Evolutionary conservation across 2,113 vertebrate species (phyloP).

Genomic region (Salvelinus sp.): DNA sequence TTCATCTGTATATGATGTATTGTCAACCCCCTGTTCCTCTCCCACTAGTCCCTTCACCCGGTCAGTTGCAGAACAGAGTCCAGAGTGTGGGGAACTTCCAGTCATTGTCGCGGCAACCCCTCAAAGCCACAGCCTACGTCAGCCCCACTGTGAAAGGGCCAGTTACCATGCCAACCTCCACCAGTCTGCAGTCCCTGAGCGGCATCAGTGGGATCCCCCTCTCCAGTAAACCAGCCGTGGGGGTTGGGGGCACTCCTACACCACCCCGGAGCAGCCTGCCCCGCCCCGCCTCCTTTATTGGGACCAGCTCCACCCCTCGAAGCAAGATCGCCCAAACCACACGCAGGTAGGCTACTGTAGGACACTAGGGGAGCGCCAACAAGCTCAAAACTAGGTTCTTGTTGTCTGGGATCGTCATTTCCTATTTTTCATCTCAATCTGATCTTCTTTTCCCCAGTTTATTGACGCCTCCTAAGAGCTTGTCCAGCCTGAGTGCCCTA

Average conservation of each 20-base stretch:
- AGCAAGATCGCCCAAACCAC: slow-evolving; percentile 85
- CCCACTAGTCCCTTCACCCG: slow-evolving; percentile 81
- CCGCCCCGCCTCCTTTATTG: slow-evolving; percentile 69
- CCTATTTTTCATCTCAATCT: background rate
- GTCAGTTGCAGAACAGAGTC: slow-evolving; percentile 84
- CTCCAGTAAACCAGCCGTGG: slow-evolving; percentile 78
- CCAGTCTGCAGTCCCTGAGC: slow-evolving; percentile 71
- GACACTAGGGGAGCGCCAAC: no score
- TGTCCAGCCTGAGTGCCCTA: slow-evolving; percentile 85
- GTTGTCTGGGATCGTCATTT: background rate
- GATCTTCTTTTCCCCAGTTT: slow-evolving; percentile 73
- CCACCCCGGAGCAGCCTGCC: slow-evolving; percentile 82
- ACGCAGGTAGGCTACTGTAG: slow-evolving; percentile 78
- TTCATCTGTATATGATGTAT: no score
- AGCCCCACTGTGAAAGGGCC: slow-evolving; percentile 87
- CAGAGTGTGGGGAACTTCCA: slow-evolving; percentile 88
- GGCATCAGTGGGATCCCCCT: slow-evolving; percentile 80
- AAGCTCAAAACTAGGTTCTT: no score
- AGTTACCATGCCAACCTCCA: slow-evolving; percentile 63
- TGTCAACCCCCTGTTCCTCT: no score
- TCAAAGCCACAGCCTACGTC: slow-evolving; percentile 92
- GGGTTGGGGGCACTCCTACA: slow-evolving; percentile 59
- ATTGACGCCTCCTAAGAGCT: slow-evolving; percentile 88
- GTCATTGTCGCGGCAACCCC: slow-evolving; percentile 77
- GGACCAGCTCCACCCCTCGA: slow-evolving; percentile 47